Base-by-base conservation (phyloP, 2,797 vertebrate species). In the Manis javanica region DNA sequence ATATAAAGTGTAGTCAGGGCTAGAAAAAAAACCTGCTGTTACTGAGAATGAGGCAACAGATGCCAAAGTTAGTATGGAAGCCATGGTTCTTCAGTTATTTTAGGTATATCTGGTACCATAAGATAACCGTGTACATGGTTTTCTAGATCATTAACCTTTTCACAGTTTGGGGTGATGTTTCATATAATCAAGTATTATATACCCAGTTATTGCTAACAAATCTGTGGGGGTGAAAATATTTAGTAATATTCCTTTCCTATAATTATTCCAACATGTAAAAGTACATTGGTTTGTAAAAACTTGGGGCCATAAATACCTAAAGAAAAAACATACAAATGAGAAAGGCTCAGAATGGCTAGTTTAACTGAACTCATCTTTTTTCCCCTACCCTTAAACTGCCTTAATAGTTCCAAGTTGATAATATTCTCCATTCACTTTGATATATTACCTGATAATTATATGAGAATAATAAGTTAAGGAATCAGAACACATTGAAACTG, bases 271-370 rank as follows among this genome's bases (percentile, higher is more conserved):
- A 71, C 7, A 8, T 81, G 39, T 94, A 87, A 92, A 90, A 90
- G 19, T 92, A 53, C 3, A 71, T 71, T 88, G 85, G 8, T 91
- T 72, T 94, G 16, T 94, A 81, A 77, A 24, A 59, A 37, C 77
- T 94, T 94, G 13, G 49, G 57, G 31, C 37, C 37, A 78, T 64
- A 94, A 87, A 87, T 94, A 75, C 23, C 16, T 39, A 78, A 72
- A 85, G 7, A 78, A 59, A 39, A 85, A 34, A 86, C 31, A 63
- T 11, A 53, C 15, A 63, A 15, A 31, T 24, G 14, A 91, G 31
- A 18, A 91, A 83, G 12, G 61, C 37, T 23, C 68, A 42, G 68
- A 71, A 42, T 39, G 68, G 39, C 29, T 78, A 46, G 46, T 31
- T 55, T 79, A 84, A 83, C 13, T 23, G 53, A 19, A 42, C 10